Evolutionary conservation across 2,113 vertebrate genomes (phyloP), one percentile per base, ranked within the genome.

Genomic region (Microtus montanus): DNA sequence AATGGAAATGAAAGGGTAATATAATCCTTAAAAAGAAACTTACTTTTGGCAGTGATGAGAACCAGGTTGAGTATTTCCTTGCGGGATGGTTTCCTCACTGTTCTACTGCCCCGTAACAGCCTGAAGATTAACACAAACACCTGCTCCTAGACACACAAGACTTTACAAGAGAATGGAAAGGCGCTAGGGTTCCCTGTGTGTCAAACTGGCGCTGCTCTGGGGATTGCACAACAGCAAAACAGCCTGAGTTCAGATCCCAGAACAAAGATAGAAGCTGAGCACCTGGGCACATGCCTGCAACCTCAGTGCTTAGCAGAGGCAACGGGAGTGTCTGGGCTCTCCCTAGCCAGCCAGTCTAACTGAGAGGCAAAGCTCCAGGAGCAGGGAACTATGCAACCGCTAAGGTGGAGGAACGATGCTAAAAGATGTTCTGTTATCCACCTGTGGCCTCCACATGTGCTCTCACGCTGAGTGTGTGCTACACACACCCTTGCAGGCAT

Each of bases 1-100:
- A 96, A 22, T 92, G 92, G 58, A 97, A 97, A 97, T 95, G 98
- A 96, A 98, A 97, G 73, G 87, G 96, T 92, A 96, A 98, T 97
- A 88, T 82, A 97, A 89, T 94, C 95, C 28, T 2, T 61, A 93
- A 89, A 89, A 96, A 97, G 96, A 98, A 97, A 95, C 94, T 97
- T 95, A 83, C 89, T 93, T 98, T 97, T 97, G 96, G 96, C 94
- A 96, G 73, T 92, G 95, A 97, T 94, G 91, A 96, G 95, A 97
- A 98, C 84, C 94, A 78, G 80, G 71, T 95, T 96, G 95, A 98
- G 82, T 94, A 95, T 95, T 98, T 97, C 88, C 92, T 97, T 73
- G 94, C 75, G 85, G 93, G 80, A 61, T 87, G 47, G 47, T 87
- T 96, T 94, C n/a, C 75, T 87, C 92, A 14, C 90, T 95, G 8